Base-by-base conservation (phyloP, 1,140 invertebrate genomes). In the Portunus trituberculatus region DNA sequence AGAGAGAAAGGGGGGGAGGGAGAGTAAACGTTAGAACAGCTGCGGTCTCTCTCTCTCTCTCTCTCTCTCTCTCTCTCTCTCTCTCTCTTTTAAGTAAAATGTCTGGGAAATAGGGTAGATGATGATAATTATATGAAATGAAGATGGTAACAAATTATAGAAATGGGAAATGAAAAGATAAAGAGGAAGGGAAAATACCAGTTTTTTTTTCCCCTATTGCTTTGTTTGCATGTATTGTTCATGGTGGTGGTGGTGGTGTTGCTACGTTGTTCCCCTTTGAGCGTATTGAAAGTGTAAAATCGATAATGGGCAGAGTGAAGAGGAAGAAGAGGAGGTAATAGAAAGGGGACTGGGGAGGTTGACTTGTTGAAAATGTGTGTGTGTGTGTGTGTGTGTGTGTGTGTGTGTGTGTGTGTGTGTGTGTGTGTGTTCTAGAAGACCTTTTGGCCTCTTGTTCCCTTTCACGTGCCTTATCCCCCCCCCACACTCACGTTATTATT, bases 51-150 rank as follows among this genome's bases (percentile, higher is more conserved):
- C 67, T 39, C 67, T 76, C 67, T 76, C n/a, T 88, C 86, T 25
- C n/a, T 32, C 86, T 88, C 45, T 32, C 31, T 32, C 45, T 88
- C 86, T 88, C 86, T 32, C n/a, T 32, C 86, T 88, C 45, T 88
- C 86, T 88, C 45, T 88, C 86, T 88, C 45, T 88, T 29, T n/a
- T n/a, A n/a, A n/a, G n/a, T n/a, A 10, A 10, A 59, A 59, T 59
- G 52, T 59, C 16, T 12, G 10, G 2, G 52, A 59, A 59, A 59
- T 59, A 59, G 6, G 14, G 14, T 52, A 52, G 48, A 52, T 14
- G 14, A 52, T 52, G 48, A 52, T 52, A 52, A 52, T 52, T 7
- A 14, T 52, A 52, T 7, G 6, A 52, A 59, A 59, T 59, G 20
- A 59, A 4, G 12, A 76, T 76, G n/a, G 16, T 59, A 20, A 59